These are phyloP conservation scores for Drosophila tripunctata DNA, from an alignment of 2,888 invertebrate genomes.

Conservation along the genomic window DNA sequence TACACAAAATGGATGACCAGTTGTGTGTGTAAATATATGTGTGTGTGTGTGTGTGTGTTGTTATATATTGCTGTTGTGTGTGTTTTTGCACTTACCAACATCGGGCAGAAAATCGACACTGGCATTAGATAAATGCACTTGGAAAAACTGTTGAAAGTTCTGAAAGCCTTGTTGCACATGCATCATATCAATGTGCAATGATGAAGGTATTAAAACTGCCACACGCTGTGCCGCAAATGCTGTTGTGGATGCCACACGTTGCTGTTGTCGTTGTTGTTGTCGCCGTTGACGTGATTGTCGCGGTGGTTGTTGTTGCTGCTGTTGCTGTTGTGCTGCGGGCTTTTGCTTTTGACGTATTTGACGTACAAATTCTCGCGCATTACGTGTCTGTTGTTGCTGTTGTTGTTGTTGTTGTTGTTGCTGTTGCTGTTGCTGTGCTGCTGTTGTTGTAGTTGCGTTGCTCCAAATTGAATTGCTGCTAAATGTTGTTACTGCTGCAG, in stretches of 20 bases:
- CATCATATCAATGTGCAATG: conserved; percentile 74
- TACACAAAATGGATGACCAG: conserved; percentile 1
- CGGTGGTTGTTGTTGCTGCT: background rate
- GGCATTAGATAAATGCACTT: conserved; percentile 79
- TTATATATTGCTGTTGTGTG: too few species aligned
- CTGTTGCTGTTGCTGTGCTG: conserved; percentile 26
- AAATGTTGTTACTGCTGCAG: conserved; percentile 23
- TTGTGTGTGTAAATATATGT: background rate
- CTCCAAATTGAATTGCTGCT: conserved; percentile 40
- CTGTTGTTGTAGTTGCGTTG: conserved; percentile 27
- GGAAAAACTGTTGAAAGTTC: conserved; percentile 82
- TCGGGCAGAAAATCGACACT: conserved; percentile 82
- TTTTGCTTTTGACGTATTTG: conserved; percentile 61
- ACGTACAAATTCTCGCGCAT: conserved; percentile 61
- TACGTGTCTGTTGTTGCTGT: conserved; percentile 40
- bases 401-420: conserved; percentile 25
- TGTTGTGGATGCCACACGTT: conserved; percentile 15
- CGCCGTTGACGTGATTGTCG: too few species aligned
- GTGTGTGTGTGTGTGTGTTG: background rate
- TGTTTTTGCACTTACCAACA: conserved; percentile 78
- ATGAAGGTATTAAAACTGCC: conserved; percentile 80
- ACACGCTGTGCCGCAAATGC: conserved; percentile 60
- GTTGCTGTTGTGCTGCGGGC: conserved; percentile 16
- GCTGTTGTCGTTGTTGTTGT: conserved; percentile 18
- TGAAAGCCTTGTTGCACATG: conserved; percentile 82